phyloP scores from a whole-genome alignment of 2,113 vertebrate species.

The Zosterops pallidus region DNA sequence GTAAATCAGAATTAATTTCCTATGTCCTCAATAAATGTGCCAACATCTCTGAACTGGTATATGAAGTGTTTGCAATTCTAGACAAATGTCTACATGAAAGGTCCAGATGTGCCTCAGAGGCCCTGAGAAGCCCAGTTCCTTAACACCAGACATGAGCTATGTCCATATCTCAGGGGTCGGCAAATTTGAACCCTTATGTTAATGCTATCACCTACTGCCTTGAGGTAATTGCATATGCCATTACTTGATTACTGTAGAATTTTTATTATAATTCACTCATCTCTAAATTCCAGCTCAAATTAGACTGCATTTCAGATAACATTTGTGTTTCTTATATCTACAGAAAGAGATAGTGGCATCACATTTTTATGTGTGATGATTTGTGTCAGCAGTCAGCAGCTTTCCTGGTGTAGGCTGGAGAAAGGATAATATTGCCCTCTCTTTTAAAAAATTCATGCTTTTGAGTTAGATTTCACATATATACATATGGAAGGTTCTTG shows the following conservation, averaged over 20 bases:
- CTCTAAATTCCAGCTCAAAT: constrained; percentile 18
- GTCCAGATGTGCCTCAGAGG: neutral
- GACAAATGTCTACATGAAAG: neutral
- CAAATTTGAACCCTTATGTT: constrained; percentile 2
- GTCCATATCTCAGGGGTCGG: neutral
- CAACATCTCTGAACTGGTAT: neutral
- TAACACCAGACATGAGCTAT: neutral
- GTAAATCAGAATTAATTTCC: neutral
- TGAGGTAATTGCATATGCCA: constrained; percentile 50
- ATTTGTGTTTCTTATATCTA: neutral
- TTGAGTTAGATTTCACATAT: neutral
- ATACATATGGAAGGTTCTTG: neutral
- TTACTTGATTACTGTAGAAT: constrained; percentile 31
- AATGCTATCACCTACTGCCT: constrained; percentile 24
- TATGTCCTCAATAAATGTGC: neutral
- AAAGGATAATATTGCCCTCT: neutral
- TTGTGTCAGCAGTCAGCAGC: neutral
- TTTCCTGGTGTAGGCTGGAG: neutral
- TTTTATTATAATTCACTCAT: constrained; percentile 44
- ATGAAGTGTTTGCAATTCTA: neutral
- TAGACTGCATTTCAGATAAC: neutral
- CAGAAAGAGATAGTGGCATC: neutral
- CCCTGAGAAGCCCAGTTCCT: neutral
- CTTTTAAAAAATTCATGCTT: neutral
- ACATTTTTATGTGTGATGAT: neutral